Conservation (phyloP, 2,113 vertebrate genomes). For the Aphelocoma coerulescens region DNA sequence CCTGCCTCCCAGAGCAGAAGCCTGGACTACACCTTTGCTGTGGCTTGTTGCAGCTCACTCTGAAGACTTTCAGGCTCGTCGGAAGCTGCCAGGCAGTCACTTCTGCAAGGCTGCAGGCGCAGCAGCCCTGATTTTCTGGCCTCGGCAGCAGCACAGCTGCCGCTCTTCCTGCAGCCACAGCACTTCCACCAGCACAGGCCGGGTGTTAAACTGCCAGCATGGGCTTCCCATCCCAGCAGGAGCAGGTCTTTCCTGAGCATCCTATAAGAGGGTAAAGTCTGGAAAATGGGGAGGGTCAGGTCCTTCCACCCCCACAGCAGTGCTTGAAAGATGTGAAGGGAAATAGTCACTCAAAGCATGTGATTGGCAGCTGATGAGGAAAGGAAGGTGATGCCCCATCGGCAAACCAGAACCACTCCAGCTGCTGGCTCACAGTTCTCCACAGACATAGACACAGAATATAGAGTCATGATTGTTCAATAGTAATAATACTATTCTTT, state of each 20-base stretch:
- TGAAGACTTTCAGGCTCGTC: not conserved
- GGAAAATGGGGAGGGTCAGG: not conserved
- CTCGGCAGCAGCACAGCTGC: rapidly evolving
- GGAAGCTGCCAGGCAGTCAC: not conserved
- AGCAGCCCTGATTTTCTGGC: not conserved
- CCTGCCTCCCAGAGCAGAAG: not conserved
- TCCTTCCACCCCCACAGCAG: not conserved
- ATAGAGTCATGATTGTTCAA: not conserved
- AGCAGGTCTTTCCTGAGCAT: not conserved
- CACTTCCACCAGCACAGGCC: not conserved
- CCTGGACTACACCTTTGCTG: not conserved
- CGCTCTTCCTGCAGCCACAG: rapidly evolving
- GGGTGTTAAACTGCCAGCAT: not conserved
- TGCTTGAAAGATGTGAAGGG: not conserved
- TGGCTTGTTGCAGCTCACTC: not conserved
- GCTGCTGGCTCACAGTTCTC: not conserved
- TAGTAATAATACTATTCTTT: not conserved
- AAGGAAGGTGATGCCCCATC: not conserved
- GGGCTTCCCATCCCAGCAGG: not conserved
- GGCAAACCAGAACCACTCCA: not conserved
- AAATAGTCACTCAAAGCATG: not conserved
- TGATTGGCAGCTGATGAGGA: not conserved
- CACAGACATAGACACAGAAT: not conserved
- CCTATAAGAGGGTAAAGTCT: not conserved
- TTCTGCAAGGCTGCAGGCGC: not conserved